Evolutionary conservation across 2,113 vertebrate genomes (phyloP).

Genomic region (Carassius carassius): DNA sequence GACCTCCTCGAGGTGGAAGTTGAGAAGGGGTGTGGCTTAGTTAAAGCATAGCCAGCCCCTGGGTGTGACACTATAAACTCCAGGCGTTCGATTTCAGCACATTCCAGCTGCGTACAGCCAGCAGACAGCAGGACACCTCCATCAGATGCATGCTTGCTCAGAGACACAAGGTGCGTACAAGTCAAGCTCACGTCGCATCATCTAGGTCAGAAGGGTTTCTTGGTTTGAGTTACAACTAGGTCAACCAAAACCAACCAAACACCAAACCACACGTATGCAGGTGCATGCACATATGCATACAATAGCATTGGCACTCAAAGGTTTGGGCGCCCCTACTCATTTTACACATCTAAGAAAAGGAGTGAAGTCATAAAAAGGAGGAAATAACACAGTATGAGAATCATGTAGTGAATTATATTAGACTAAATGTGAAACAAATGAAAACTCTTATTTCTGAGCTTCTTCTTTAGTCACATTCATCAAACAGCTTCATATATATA

Average conservation of each 20-base stretch:
- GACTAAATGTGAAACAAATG: too few relatives aligned
- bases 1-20: too few relatives aligned
- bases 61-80: too few relatives aligned
- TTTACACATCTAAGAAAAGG: not conserved
- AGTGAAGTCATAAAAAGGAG: too few relatives aligned
- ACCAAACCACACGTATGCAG: slow-evolving; percentile 18
- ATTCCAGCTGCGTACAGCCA: not conserved
- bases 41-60: too few relatives aligned
- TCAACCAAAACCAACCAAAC: slow-evolving; percentile 24
- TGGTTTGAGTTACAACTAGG: slow-evolving; percentile 24
- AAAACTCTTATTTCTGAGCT: too few relatives aligned
- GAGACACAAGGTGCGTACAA: slow-evolving; percentile 15
- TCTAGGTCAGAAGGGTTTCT: slow-evolving; percentile 8
- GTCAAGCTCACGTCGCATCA: not conserved
- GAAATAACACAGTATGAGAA: too few relatives aligned
- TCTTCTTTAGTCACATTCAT: too few relatives aligned
- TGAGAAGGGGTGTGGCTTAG: too few relatives aligned
- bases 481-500: too few relatives aligned
- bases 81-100: slow-evolving; percentile 20
- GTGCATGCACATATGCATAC: slow-evolving; percentile 15
- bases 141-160: not conserved
- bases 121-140: slow-evolving; percentile 7
- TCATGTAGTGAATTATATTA: too few relatives aligned
- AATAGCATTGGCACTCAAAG: not conserved
- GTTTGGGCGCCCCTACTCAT: not conserved